phyloP scores from a whole-genome alignment of 2,888 invertebrate species.

The Notodonta dromedarius region DNA sequence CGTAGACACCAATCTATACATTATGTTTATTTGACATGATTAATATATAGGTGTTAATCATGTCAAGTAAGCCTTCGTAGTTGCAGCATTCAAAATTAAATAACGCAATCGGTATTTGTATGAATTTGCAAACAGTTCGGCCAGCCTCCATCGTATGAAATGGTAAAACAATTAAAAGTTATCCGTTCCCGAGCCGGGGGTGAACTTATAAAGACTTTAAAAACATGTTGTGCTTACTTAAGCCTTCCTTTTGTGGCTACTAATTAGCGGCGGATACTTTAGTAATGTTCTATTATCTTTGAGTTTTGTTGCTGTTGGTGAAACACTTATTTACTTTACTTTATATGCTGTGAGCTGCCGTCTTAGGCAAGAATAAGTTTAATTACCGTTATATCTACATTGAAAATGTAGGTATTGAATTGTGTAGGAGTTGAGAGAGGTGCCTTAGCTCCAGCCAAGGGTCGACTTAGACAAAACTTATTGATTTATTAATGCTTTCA shows the following conservation, averaged over 20 bases:
- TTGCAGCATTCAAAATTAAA: background rate
- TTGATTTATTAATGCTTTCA: no score
- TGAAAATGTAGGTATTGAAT: no score
- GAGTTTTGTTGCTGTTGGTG: background rate
- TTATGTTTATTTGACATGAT: no score
- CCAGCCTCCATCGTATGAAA: slow-evolving; percentile 52
- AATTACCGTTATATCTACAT: no score
- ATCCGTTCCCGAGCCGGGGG: slow-evolving; percentile 30
- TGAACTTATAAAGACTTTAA: slow-evolving; percentile 47
- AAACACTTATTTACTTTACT: no score
- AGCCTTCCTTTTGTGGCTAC: slow-evolving; percentile 27
- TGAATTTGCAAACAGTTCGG: slow-evolving; percentile 29
- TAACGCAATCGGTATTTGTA: slow-evolving; percentile 23
- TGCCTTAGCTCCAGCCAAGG: no score
- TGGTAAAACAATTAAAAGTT: slow-evolving; percentile 63
- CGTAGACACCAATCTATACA: no score
- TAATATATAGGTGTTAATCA: no score
- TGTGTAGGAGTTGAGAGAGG: background rate
- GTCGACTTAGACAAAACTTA: no score
- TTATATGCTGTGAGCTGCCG: no score
- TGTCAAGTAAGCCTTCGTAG: no score
- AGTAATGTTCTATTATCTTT: background rate
- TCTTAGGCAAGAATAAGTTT: no score
- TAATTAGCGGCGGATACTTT: slow-evolving; percentile 23
- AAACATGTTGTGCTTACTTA: slow-evolving; percentile 41